Evolutionary conservation across 2,888 invertebrate species (phyloP).

Genomic region (Sminthurinus aureus): DNA sequence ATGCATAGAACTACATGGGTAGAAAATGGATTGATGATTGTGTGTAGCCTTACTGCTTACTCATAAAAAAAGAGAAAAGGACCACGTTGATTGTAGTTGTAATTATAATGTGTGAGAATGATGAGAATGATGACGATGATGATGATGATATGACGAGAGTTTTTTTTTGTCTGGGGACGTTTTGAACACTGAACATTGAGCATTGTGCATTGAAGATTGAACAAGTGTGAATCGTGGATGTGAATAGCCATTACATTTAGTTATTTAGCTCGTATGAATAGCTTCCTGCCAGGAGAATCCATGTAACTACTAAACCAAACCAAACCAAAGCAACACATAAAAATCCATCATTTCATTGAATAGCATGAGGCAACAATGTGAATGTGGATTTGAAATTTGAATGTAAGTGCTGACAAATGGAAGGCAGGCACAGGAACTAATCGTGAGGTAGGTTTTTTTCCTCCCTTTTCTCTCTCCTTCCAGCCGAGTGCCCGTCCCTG

Average conservation of each 20-base stretch:
- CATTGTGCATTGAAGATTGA: neutral
- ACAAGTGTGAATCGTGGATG: conserved; percentile 18
- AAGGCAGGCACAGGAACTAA: conserved; percentile 38
- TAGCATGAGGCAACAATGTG: too few species aligned
- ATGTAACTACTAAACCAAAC: neutral
- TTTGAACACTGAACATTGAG: neutral
- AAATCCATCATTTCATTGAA: neutral
- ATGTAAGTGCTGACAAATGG: conserved; percentile 36
- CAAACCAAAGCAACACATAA: too few species aligned
- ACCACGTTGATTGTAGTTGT: neutral
- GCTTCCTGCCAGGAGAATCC: conserved; percentile 32
- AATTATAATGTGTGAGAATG: conserved; percentile 11
- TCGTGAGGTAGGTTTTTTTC: conserved; percentile 36
- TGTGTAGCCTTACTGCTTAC: too few species aligned
- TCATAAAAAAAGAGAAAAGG: neutral
- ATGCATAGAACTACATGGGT: too few species aligned
- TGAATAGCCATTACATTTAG: conserved; percentile 28
- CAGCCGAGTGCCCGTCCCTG: neutral
- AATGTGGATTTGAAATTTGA: neutral
- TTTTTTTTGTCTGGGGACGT: too few species aligned
- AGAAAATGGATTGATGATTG: too few species aligned
- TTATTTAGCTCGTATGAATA: conserved; percentile 28
- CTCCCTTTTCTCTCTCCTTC: conserved; percentile 5
- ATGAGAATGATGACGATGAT: neutral
- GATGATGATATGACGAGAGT: conserved; percentile 9